These are phyloP conservation scores for Ramphastos sulfuratus DNA, from an alignment of 2,113 vertebrate genomes.

Conservation along the genomic window DNA sequence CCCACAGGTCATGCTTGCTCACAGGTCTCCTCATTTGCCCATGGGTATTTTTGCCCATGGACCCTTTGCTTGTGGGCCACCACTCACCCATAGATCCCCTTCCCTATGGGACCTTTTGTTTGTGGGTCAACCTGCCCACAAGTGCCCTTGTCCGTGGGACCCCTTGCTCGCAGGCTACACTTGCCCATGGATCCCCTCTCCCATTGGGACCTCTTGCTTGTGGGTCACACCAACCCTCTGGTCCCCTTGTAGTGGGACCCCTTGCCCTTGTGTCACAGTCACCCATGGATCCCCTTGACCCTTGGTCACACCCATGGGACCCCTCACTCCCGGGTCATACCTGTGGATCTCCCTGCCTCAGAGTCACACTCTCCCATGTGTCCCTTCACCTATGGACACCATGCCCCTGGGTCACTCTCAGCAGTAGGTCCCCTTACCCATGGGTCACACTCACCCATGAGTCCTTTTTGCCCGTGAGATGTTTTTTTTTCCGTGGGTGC, in stretches of 20 bases:
- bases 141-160: too few relatives aligned
- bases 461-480: not conserved
- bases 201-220: too few relatives aligned
- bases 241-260: too few relatives aligned
- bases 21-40: too few relatives aligned
- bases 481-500: not conserved
- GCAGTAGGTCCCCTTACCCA: accelerated
- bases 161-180: too few relatives aligned
- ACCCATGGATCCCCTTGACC: accelerated
- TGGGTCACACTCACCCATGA: not conserved
- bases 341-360: not conserved
- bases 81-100: too few relatives aligned
- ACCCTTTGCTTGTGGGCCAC: too few relatives aligned
- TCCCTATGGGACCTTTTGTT: too few relatives aligned
- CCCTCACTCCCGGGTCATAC: not conserved
- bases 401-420: not conserved
- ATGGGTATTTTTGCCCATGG: too few relatives aligned
- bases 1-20: too few relatives aligned
- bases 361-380: not conserved
- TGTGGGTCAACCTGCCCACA: too few relatives aligned
- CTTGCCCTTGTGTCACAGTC: not conserved
- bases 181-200: too few relatives aligned
- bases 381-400: not conserved
- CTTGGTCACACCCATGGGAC: not conserved
- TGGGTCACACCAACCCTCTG: accelerated